Conservation (phyloP, 2,888 invertebrate genomes). For the Patella pellucida region DNA sequence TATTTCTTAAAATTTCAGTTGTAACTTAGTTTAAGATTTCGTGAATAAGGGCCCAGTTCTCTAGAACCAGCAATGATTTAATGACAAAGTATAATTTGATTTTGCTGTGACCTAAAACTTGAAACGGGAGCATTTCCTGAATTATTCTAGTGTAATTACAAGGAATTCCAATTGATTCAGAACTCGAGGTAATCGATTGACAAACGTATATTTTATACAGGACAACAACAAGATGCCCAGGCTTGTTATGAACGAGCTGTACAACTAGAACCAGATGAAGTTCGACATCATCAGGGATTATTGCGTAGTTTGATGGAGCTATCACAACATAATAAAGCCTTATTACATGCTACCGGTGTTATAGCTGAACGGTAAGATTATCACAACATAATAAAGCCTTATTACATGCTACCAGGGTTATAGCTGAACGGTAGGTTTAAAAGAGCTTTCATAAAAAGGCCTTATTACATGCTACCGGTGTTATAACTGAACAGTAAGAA, state of each 20-base stretch:
- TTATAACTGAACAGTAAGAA: too few species aligned
- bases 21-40: too few species aligned
- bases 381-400: not conserved
- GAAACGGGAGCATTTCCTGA: too few species aligned
- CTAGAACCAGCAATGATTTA: too few species aligned
- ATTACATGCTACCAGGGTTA: slow-evolving; percentile 80
- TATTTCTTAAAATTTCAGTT: too few species aligned
- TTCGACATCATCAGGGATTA: slow-evolving; percentile 78
- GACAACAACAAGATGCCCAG: slow-evolving; percentile 80
- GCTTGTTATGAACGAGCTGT: slow-evolving; percentile 89
- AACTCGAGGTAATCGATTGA: too few species aligned
- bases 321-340: slow-evolving; percentile 88
- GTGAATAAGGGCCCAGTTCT: too few species aligned
- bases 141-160: too few species aligned
- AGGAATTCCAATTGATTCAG: too few species aligned
- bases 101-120: too few species aligned
- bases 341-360: slow-evolving; percentile 81
- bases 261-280: slow-evolving; percentile 73
- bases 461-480: slow-evolving; percentile 81
- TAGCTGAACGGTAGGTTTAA: slow-evolving; percentile 55
- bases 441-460: slow-evolving; percentile 91
- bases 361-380: slow-evolving; percentile 56
- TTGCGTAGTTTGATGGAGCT: slow-evolving; percentile 88
- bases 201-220: slow-evolving; percentile 38
- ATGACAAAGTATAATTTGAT: too few species aligned